Base-by-base conservation (phyloP, 2,797 vertebrate species). In the Acrossocheilus fasciatus region DNA sequence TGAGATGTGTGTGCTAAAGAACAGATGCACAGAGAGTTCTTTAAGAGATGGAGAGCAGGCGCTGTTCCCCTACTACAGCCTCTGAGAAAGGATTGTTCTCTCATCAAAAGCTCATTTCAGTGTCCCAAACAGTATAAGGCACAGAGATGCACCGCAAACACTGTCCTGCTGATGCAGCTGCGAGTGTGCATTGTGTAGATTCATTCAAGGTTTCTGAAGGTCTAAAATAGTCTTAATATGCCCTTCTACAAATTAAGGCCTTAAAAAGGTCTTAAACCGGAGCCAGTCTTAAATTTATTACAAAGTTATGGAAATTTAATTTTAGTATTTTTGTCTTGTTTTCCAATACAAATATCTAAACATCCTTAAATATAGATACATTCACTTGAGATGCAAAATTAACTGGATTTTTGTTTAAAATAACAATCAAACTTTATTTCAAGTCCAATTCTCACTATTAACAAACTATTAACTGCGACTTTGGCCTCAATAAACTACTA, bases 31-130 rank as follows among this genome's bases (percentile, higher is more conserved):
- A 43, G 23, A 66, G 54, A 72, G 76, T 64, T 74, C 50, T 84
- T 73, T 43, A 83, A 43, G 74, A 26, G n/a, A 26, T 43, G 18
- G 39, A 72, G 43, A 59, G 86, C 57, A 18, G 62, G 7, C 50
- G 18, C 23, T 81, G 52, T 57, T 34, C 82, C 52, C 30, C 74
- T 68, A n/a, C 74, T 68, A n/a, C 52, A 54, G 68, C 64, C 86
- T 84, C 75, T 70, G 73, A 77, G 30, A 36, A 23, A 30, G 68
- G 23, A 88, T 88, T 90, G 83, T 87, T 90, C 62, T 86, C 50
- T 78, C 59, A 74, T 90, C 82, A 82, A 88, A 85, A 81, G 36
- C 82, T 62, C 50, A 68, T 75, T 87, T 87, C 54, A 84, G 26
- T 23, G 76, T 69, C 62, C 75, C n/a, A 39, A 62, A 43, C 59